phyloP scores from a whole-genome alignment of 1,140 invertebrate species.

The Zelostemma sp. region DNA sequence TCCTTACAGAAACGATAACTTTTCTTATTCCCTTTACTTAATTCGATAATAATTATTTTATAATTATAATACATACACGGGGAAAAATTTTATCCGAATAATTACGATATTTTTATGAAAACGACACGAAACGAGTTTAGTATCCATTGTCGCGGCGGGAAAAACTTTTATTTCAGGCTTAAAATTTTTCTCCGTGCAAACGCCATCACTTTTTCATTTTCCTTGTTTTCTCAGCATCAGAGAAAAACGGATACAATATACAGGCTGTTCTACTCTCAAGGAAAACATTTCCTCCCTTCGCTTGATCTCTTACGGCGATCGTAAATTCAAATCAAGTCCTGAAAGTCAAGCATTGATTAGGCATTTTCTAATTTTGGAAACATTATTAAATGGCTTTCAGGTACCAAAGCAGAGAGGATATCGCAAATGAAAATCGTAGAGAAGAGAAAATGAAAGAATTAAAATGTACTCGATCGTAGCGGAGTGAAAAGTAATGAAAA shows the following conservation, averaged over 20 bases:
- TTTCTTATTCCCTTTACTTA: constrained; percentile 16
- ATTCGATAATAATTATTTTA: constrained; percentile 15
- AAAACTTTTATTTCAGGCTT: too few relatives aligned
- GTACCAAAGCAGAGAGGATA: constrained; percentile 54
- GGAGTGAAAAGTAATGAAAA: background rate
- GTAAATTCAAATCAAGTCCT: constrained; percentile 22
- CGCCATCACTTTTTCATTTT: constrained; percentile 14
- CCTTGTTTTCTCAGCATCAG: background rate
- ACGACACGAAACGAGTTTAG: too few relatives aligned
- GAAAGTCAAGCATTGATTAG: constrained; percentile 36
- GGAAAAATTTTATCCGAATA: too few relatives aligned
- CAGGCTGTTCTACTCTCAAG: too few relatives aligned
- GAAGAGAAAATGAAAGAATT: constrained; percentile 14
- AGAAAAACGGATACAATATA: too few relatives aligned
- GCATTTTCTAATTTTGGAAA: constrained; percentile 22
- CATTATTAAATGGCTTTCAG: constrained; percentile 60
- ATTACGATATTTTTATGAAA: too few relatives aligned
- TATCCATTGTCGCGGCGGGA: too few relatives aligned
- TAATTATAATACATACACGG: constrained; percentile 21
- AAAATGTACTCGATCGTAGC: background rate
- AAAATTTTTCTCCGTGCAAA: background rate
- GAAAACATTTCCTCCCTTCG: background rate
- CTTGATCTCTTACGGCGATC: background rate
- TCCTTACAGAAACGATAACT: constrained; percentile 20
- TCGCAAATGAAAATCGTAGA: too few relatives aligned